These are phyloP conservation scores for Sus cebifrons DNA, from an alignment of 2,797 vertebrate genomes.

Conservation along the genomic window DNA sequence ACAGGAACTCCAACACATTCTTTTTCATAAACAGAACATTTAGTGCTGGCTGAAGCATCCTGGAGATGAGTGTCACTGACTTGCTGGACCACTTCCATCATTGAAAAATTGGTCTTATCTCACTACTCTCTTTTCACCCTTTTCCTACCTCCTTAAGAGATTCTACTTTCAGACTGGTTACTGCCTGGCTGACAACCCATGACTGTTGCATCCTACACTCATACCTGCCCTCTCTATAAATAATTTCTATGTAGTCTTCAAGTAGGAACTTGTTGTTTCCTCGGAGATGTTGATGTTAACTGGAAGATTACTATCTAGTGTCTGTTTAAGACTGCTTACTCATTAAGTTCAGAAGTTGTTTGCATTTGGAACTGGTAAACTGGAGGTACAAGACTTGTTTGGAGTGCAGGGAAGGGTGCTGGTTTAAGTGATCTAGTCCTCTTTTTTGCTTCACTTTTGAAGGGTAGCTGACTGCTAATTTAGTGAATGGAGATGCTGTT, in stretches of 20 bases:
- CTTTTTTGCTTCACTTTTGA: conserved; percentile 5
- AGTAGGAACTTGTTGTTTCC: conserved; percentile 7
- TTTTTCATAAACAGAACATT: background rate
- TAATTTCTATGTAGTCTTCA: conserved; percentile 45
- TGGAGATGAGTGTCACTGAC: background rate
- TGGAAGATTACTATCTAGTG: background rate
- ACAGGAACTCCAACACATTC: background rate
- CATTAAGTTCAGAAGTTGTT: conserved; percentile 21
- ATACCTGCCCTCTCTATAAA: background rate
- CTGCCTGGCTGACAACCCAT: background rate
- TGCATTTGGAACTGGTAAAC: conserved; percentile 55
- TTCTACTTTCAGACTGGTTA: conserved; percentile 25
- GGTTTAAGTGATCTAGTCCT: background rate
- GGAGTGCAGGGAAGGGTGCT: background rate
- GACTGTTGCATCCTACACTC: background rate
- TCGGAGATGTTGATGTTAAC: conserved; percentile 17
- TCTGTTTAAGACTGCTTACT: conserved; percentile 1
- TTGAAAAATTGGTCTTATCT: background rate
- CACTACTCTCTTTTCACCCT: background rate
- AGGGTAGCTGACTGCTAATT: background rate
- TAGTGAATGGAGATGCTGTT: background rate
- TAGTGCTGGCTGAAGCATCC: background rate
- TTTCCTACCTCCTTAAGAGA: background rate
- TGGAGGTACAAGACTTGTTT: background rate
- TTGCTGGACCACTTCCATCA: background rate